Evolutionary conservation across 37 sponge, comb jelly and placozoan genomes (phyloP).

Genomic region (Ianthella basta): DNA sequence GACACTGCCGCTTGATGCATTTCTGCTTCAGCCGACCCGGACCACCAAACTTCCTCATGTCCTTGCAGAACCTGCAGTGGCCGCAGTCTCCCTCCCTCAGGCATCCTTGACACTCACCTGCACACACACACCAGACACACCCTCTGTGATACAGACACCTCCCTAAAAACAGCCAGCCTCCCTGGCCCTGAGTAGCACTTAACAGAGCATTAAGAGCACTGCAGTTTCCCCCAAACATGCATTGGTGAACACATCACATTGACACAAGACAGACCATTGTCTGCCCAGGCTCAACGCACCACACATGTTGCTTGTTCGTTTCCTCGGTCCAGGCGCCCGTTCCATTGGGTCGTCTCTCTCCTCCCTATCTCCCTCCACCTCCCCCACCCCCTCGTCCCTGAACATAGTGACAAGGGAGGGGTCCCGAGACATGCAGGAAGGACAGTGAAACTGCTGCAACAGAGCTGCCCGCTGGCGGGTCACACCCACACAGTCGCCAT

Average conservation of each 20-base stretch:
- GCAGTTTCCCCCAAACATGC: too few species aligned
- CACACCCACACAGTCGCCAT: conserved; percentile 76
- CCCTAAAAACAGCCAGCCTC: too few species aligned
- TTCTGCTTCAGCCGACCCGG: conserved; percentile 74
- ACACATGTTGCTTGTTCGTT: conserved; percentile 49
- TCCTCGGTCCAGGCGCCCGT: neutral
- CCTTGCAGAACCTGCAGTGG: conserved; percentile 79
- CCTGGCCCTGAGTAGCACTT: too few species aligned
- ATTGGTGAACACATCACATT: too few species aligned
- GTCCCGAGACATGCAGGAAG: conserved; percentile 51
- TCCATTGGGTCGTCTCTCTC: neutral
- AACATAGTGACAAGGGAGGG: conserved; percentile 44
- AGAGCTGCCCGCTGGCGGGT: conserved; percentile 43
- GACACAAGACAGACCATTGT: too few species aligned
- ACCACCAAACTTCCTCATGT: conserved; percentile 91
- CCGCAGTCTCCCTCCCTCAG: conserved; percentile 63
- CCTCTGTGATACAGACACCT: too few species aligned
- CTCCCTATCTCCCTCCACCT: neutral
- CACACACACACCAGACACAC: too few species aligned
- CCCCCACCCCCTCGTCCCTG: conserved; percentile 5
- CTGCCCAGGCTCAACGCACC: conserved; percentile 18
- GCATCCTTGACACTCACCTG: conserved; percentile 80
- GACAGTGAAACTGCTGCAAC: conserved; percentile 70
- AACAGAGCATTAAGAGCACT: too few species aligned
- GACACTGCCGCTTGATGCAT: conserved; percentile 83